Evolutionary conservation across 2,113 vertebrate genomes (phyloP).

Genomic region (Callorhinus ursinus): DNA sequence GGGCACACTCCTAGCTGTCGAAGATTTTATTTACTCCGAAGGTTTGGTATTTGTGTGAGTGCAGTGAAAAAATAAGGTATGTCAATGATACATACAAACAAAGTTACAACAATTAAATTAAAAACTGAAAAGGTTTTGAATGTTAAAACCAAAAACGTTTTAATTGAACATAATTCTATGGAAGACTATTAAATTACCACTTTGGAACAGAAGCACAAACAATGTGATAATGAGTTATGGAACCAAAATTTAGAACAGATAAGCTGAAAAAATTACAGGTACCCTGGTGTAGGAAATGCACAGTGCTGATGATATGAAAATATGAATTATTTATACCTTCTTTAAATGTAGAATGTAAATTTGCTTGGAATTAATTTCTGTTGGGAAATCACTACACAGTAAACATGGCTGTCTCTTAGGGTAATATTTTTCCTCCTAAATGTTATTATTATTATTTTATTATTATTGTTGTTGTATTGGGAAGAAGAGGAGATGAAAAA

Average conservation of each 20-base stretch:
- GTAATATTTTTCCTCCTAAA: conserved; percentile 76
- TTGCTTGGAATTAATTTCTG: conserved; percentile 89
- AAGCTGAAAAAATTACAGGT: conserved; percentile 87
- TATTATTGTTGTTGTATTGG: conserved; percentile 74
- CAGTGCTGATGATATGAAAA: conserved; percentile 88
- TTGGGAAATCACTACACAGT: conserved; percentile 87
- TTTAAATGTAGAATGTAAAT: conserved; percentile 93
- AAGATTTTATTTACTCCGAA: conserved; percentile 33
- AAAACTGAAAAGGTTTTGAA: conserved; percentile 81
- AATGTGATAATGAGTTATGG: conserved; percentile 82
- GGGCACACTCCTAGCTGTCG: background rate
- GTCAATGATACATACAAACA: conserved; percentile 77
- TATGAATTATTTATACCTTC: conserved; percentile 94
- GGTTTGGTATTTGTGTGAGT: conserved; percentile 70
- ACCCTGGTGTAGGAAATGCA: conserved; percentile 88
- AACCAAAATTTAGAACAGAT: conserved; percentile 84
- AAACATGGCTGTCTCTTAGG: conserved; percentile 85
- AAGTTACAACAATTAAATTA: conserved; percentile 83
- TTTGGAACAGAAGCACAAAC: conserved; percentile 81
- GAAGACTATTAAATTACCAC: conserved; percentile 85
- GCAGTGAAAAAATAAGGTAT: conserved; percentile 68
- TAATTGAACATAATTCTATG: conserved; percentile 84
- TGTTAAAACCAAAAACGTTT: conserved; percentile 82
- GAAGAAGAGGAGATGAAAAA: conserved; percentile 47
- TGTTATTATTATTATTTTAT: conserved; percentile 78